Base-by-base conservation (phyloP, 2,113 vertebrate species). In the Neolamprologus devosi region DNA sequence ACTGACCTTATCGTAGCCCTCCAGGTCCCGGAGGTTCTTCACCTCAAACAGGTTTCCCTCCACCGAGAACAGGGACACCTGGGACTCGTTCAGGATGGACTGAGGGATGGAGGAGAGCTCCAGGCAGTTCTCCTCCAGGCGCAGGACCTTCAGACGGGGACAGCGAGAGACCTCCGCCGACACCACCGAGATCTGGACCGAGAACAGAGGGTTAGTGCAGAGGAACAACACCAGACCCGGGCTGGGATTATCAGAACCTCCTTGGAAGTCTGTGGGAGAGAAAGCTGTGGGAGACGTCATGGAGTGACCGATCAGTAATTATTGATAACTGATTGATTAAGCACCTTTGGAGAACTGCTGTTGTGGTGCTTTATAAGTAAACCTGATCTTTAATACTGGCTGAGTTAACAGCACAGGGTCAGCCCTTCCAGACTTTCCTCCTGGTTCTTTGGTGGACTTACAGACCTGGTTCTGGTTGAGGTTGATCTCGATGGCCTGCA, bases 21-120 rank as follows among this genome's bases (percentile, higher is more conserved):
- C 97, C 85, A 99, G 95, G 93, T 99, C 98, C 91, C 97, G 90
- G 49, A 99, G 96, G 3, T 94, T 97, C 96, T 97, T 99, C 86
- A 99, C 99, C 90, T 99, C 98, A 84, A 99, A 99, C 88, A 99
- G 97, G 94, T 99, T 99, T 54, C 99, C 98, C 93, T 99, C 99
- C 85, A 99, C 95, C 40, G 98, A 98, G 90, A 99, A 97, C 83
- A 99, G 95, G n/a, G 97, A 98, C 88, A 99, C 98, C 90, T 97
- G 97, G 14, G 99, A 99, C 84, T 97, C 95, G 1, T 94, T 95
- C 89, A 99, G 97, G 93, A 99, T 97, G 85, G 97, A 97, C 19
- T 94, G 86, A 14, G 99, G 99, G 90, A 99, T 97, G 96, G 98
- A 97, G 68, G 96, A 94, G 85, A 99, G 96, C 65, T 99, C 99